Evolutionary conservation across 2,888 invertebrate genomes (phyloP), one percentile per base, ranked within the genome.

Genomic region (Loripinus fragilis): DNA sequence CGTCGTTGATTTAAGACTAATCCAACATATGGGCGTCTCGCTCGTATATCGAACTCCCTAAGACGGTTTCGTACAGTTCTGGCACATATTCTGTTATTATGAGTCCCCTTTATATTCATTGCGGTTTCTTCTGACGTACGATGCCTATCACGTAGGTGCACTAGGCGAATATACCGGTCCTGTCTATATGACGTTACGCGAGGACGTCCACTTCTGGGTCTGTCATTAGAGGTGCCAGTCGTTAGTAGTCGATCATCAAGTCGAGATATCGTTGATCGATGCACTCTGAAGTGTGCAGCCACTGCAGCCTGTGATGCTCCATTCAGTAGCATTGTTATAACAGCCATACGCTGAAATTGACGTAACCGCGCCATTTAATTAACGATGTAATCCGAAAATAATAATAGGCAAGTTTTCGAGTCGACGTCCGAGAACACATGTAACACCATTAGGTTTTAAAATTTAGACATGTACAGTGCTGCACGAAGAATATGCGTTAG

Each of bases 171-270:
- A n/a, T n/a, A n/a, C n/a, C n/a, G n/a, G n/a, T n/a, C 30, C 33
- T 60, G 30, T n/a, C n/a, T n/a, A n/a, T n/a, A n/a, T n/a, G n/a
- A n/a, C n/a, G n/a, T n/a, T n/a, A 30, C 60, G 20, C 60, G 60
- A 2, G 60, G n/a, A 60, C 30, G 60, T 17, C 60, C 60, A 60
- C 30, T 60, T 33, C 60, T 8, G 12, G 60, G 60, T 2, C 60
- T 5, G 33, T 60, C 60, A 33, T 30, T 17, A 60, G 60, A 33
- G 60, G 60, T 60, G 5, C 60, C 33, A 20, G 1, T 60, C 33
- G 60, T 60, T 60, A 30, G 60, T 17, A 60, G 60, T 2, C 60
- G 60, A 1, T 60, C 60, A 60, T n/a, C n/a, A n/a, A n/a, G n/a
- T n/a, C n/a, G n/a, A n/a, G n/a, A n/a, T n/a, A n/a, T n/a, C n/a